A percentile compares a stretch with the other conserved stretches of the same genome.
Conservation (phyloP, 2,888 invertebrate species). For the Napeogenes inachia region DNA sequence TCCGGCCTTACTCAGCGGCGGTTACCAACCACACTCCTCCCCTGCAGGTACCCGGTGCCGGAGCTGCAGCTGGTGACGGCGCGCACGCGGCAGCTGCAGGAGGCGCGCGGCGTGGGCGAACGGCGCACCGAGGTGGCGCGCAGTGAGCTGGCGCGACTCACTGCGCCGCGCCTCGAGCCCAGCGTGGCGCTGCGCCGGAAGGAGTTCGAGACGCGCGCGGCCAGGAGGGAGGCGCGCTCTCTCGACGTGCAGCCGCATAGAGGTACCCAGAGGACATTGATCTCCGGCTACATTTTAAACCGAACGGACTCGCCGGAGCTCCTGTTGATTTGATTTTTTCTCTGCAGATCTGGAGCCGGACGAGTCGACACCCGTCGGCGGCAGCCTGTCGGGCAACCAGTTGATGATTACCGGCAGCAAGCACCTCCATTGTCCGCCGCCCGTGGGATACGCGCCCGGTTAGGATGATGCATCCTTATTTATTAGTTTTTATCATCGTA, state of each 20-base stretch:
- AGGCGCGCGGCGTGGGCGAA: constrained; percentile 79
- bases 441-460: constrained; percentile 78
- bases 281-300: no score
- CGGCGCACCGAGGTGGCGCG: constrained; percentile 82
- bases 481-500: not conserved
- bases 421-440: constrained; percentile 87
- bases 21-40: no score
- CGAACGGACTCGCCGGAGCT: no score
- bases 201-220: constrained; percentile 82
- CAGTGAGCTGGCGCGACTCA: constrained; percentile 81
- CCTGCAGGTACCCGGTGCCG: constrained; percentile 59
- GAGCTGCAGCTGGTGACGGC: constrained; percentile 84
- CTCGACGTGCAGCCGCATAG: constrained; percentile 69
- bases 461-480: constrained; percentile 18
- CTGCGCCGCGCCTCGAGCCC: constrained; percentile 82
- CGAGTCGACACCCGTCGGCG: constrained; percentile 61
- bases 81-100: constrained; percentile 85
- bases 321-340: not conserved
- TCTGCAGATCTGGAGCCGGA: constrained; percentile 43
- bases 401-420: constrained; percentile 87
- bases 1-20: no score
- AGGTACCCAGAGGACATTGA: constrained; percentile 35
- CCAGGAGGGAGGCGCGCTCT: constrained; percentile 64
- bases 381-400: constrained; percentile 85
- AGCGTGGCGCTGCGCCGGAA: constrained; percentile 84